A percentile compares a stretch with the other conserved stretches of the same genome.
Evolutionary conservation across 2,797 vertebrate species (phyloP).

Genomic region (Enteromius paludinosus): DNA sequence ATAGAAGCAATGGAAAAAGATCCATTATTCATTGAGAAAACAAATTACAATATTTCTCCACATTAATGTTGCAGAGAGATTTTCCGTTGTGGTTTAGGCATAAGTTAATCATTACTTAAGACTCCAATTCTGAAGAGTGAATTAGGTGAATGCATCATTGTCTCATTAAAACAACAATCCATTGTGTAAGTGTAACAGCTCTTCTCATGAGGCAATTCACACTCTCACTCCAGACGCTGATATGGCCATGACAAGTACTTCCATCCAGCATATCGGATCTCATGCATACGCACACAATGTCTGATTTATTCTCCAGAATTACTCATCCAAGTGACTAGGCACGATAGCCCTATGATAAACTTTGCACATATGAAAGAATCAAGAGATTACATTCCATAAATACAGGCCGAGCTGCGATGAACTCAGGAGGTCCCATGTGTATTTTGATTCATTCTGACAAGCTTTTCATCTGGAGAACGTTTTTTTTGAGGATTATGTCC

Average conservation of each 20-base stretch:
- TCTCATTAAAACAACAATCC: constrained; percentile 62
- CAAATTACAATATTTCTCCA: background rate
- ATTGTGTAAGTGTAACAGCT: constrained; percentile 57
- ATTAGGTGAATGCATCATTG: constrained; percentile 57
- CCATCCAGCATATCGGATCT: background rate
- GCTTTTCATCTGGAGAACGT: constrained; percentile 8
- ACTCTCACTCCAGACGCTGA: constrained; percentile 31
- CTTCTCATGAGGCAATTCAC: constrained; percentile 50
- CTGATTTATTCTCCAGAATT: background rate
- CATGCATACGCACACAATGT: background rate
- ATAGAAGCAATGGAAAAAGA: background rate
- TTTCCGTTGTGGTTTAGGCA: constrained; percentile 10
- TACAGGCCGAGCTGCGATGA: constrained; percentile 59
- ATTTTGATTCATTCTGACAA: constrained; percentile 36
- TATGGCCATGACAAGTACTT: background rate
- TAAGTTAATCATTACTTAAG: constrained; percentile 57
- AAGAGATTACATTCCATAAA: constrained; percentile 28
- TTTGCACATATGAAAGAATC: constrained; percentile 25
- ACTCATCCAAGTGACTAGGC: background rate
- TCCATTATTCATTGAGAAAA: background rate
- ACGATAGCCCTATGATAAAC: constrained; percentile 29
- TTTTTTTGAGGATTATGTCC: constrained; percentile 40
- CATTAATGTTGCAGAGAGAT: background rate
- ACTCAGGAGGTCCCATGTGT: constrained; percentile 7
- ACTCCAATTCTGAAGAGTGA: constrained; percentile 48